Percentiles rank a stretch among this genome's conserved stretches.
Conservation (phyloP, 2,797 vertebrate species). For the Saxicola maurus region DNA sequence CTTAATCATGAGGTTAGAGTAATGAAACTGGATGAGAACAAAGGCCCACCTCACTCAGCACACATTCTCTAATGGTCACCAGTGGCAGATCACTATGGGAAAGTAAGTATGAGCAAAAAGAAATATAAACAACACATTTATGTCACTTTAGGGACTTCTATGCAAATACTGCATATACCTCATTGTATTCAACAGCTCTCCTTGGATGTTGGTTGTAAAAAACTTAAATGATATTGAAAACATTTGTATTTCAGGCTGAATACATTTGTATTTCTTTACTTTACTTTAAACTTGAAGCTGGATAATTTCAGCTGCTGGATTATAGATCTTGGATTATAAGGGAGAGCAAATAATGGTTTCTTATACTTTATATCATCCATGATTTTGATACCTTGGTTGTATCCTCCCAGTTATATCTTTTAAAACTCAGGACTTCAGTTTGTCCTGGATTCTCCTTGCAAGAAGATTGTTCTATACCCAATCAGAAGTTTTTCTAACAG, state of each 20-base stretch:
- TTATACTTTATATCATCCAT: background rate
- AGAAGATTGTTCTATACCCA: background rate
- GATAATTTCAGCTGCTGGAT: background rate
- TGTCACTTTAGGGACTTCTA: background rate
- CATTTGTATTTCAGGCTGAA: background rate
- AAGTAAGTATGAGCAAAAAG: background rate
- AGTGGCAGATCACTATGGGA: background rate
- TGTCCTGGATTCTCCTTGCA: background rate
- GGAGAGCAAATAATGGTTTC: background rate
- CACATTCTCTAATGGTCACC: background rate
- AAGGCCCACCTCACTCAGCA: background rate
- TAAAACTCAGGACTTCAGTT: background rate
- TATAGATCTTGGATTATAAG: background rate
- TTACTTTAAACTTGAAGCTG: background rate
- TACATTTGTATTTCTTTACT: background rate
- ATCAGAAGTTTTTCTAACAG: background rate
- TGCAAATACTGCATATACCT: background rate
- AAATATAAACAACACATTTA: background rate
- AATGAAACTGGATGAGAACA: background rate
- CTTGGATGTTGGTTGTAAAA: background rate
- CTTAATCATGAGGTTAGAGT: background rate
- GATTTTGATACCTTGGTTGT: background rate
- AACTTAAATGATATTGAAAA: background rate
- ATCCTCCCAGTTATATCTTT: background rate
- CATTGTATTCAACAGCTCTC: background rate